Percentiles rank a stretch among this genome's conserved stretches.
These are phyloP conservation scores for Zelleria hepariella DNA, from an alignment of 2,888 invertebrate genomes.

Conservation along the genomic window DNA sequence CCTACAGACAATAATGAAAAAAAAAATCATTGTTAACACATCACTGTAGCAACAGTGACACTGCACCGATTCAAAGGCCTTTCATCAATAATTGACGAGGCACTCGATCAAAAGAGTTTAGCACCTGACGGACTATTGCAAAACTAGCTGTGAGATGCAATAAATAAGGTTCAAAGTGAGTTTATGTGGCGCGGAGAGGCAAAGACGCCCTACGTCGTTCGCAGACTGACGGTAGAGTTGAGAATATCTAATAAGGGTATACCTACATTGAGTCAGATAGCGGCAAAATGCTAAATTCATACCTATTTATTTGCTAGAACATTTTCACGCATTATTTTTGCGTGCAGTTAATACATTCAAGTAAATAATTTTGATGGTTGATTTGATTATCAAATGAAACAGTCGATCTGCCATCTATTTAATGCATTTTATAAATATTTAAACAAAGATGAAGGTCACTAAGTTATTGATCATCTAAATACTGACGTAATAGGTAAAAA, in stretches of 20 bases:
- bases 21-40: slow-evolving; percentile 9
- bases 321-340: too few species aligned
- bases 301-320: too few species aligned
- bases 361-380: too few species aligned
- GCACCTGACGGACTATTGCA: slow-evolving; percentile 2
- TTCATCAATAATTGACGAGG: slow-evolving; percentile 63
- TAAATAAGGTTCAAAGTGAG: slow-evolving; percentile 37
- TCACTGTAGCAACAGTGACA: slow-evolving; percentile 13
- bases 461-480: too few species aligned
- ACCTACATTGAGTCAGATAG: background rate
- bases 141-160: slow-evolving; percentile 13
- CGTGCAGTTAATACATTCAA: too few species aligned
- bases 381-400: too few species aligned
- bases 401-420: too few species aligned
- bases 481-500: too few species aligned
- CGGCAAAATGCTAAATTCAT: background rate
- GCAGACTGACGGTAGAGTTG: slow-evolving; percentile 20
- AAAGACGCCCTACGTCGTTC: slow-evolving; percentile 39
- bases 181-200: slow-evolving; percentile 45
- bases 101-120: slow-evolving; percentile 64
- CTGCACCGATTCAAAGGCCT: slow-evolving; percentile 66
- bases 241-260: slow-evolving; percentile 23
- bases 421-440: too few species aligned
- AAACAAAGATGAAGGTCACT: too few species aligned
- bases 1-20: slow-evolving; percentile 5